Base-by-base conservation (phyloP, 2,113 vertebrate species). In the Gorilla gorilla region DNA sequence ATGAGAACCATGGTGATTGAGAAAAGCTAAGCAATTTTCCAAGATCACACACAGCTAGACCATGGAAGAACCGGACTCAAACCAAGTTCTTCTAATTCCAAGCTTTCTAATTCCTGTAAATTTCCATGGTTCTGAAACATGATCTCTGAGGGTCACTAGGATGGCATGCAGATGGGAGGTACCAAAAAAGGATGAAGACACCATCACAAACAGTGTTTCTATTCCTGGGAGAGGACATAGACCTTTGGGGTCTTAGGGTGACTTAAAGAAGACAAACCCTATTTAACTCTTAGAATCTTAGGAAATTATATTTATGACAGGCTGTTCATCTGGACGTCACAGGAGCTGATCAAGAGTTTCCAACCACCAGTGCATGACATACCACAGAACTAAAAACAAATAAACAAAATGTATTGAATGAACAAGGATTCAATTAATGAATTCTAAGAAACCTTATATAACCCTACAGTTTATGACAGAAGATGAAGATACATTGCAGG, bases 391-490 rank as follows among this genome's bases (percentile, higher is more conserved):
- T 93, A 9, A 68, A 91, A 93, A 50, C 13, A 23, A 43, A n/a
- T 10, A 66, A 59, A 22, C 27, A 52, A 68, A 20, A 18, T 22
- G 2, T 5, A 88, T 1, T 66, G 32, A 61, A 8, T 70, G 23
- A 93, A 83, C 8, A 92, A 93, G 76, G 35, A 95, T 48, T 25
- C 40, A 86, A 76, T 86, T 68, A 81, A 48, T 94, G n/a, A 96
- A 89, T 85, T 94, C 75, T 83, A 94, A 83, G 27, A 81, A 97
- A 66, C 27, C 0, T 0, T 93, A 30, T 32, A 32, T 43, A 92
- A 38, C 5, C 38, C 45, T 87, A 84, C n/a, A 61, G 59, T 89
- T 93, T 75, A 82, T 92, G 30, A 84, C 30, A 64, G n/a, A 89
- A 80, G 18, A 55, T 25, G 25, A 66, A 68, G 17, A 25, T 61